These are phyloP conservation scores for Dryococelus australis DNA, from an alignment of 2,888 invertebrate genomes.

Conservation along the genomic window DNA sequence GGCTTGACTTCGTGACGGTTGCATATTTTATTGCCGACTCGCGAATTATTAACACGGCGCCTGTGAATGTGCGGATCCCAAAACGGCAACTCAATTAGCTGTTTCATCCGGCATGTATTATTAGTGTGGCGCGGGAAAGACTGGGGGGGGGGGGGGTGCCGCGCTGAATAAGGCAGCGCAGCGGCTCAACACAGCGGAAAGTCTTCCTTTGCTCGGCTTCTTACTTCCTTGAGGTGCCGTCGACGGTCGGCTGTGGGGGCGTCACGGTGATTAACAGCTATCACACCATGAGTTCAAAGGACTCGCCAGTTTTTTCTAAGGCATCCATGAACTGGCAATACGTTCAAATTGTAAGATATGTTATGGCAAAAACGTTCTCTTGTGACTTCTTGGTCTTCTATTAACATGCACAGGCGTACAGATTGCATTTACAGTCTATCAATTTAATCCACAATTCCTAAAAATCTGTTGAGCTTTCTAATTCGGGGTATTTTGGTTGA, in stretches of 20 bases:
- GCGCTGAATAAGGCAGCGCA: background rate
- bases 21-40: constrained; percentile 44
- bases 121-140: constrained; percentile 36
- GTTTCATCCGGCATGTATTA: constrained; percentile 46
- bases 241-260: background rate
- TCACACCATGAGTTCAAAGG: too few species aligned
- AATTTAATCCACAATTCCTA: too few species aligned
- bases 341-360: too few species aligned
- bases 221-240: background rate
- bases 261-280: background rate
- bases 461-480: too few species aligned
- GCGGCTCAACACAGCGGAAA: too few species aligned
- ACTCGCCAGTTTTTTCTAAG: too few species aligned
- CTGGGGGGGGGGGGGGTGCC: constrained; percentile 3
- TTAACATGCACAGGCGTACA: too few species aligned
- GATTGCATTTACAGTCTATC: too few species aligned
- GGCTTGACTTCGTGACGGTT: constrained; percentile 33
- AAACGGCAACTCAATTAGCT: constrained; percentile 48
- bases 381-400: too few species aligned
- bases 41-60: constrained; percentile 44
- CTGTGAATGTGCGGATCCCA: constrained; percentile 46
- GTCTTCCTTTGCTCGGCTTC: background rate
- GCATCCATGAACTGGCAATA: too few species aligned
- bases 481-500: too few species aligned
- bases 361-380: too few species aligned